These are phyloP conservation scores for Leptodactylus fuscus DNA, from an alignment of 2,113 vertebrate species.

Conservation along the genomic window DNA sequence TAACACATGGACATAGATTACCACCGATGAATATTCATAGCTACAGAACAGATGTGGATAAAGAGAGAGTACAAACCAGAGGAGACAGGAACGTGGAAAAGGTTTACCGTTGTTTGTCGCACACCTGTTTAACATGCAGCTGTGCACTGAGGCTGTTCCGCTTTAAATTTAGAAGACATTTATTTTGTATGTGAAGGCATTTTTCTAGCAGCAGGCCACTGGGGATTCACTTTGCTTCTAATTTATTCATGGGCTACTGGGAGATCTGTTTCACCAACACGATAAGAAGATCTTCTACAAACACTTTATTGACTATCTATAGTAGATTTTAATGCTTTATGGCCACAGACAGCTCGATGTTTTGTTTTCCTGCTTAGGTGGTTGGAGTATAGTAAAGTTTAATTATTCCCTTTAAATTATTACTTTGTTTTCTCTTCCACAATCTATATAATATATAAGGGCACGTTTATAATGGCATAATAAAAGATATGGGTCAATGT, in stretches of 20 bases:
- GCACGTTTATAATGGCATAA: neutral
- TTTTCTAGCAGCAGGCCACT: neutral
- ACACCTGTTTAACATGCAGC: constrained; percentile 18
- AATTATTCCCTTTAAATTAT: neutral
- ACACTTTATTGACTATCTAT: neutral
- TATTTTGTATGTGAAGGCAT: neutral
- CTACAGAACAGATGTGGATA: neutral
- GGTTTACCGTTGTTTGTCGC: neutral
- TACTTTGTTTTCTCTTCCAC: neutral
- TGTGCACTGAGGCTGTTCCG: neutral
- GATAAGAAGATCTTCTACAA: neutral
- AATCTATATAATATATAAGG: neutral
- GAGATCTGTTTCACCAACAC: constrained; percentile 16
- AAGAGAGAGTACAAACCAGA: neutral
- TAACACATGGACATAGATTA: neutral
- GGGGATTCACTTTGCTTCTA: neutral
- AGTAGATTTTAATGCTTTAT: constrained; percentile 3
- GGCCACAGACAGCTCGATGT: neutral
- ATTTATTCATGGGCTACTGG: constrained; percentile 21
- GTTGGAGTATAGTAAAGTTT: neutral
- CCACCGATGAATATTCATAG: neutral
- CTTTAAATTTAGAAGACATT: constrained; percentile 15
- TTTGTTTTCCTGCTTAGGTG: neutral
- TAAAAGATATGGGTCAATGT: neutral
- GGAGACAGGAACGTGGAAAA: neutral